Evolutionary conservation across 2,888 invertebrate species (phyloP).

Genomic region (Gortyna flavago): DNA sequence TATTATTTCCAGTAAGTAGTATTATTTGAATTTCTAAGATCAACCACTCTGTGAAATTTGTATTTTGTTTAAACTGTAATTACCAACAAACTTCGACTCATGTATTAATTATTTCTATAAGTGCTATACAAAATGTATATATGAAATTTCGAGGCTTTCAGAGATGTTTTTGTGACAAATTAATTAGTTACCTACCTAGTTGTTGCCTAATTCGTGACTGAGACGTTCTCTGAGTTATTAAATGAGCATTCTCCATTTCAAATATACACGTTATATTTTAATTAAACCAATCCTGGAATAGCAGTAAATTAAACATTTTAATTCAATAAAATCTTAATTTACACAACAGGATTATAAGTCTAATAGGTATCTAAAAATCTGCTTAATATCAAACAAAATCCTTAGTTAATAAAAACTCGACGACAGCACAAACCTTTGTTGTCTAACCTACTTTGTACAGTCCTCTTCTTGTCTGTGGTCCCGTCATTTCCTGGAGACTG

Average conservation of each 20-base stretch:
- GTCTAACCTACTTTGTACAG: constrained; percentile 45
- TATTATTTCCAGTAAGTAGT: constrained; percentile 31
- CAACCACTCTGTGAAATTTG: constrained; percentile 24
- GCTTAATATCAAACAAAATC: constrained; percentile 36
- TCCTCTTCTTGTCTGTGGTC: not conserved
- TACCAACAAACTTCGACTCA: constrained; percentile 24
- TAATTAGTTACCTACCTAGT: constrained; percentile 21
- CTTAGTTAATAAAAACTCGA: constrained; percentile 39
- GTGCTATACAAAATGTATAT: constrained; percentile 24
- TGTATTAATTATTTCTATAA: constrained; percentile 11
- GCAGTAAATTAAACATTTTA: constrained; percentile 37
- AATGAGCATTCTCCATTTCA: constrained; percentile 17
- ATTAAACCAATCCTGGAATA: constrained; percentile 15
- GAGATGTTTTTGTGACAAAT: constrained; percentile 28
- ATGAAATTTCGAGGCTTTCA: constrained; percentile 15
- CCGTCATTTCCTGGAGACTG: constrained; percentile 45
- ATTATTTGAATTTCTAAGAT: constrained; percentile 42
- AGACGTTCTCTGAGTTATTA: constrained; percentile 3
- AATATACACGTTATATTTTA: constrained; percentile 19
- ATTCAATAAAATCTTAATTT: constrained; percentile 32
- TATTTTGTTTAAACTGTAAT: constrained; percentile 29
- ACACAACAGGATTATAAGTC: constrained; percentile 20
- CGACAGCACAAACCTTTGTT: constrained; percentile 49
- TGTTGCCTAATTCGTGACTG: constrained; percentile 10
- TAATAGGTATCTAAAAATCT: constrained; percentile 25